Conservation (phyloP, 2,797 vertebrate species). For the Nyctibius grandis region DNA sequence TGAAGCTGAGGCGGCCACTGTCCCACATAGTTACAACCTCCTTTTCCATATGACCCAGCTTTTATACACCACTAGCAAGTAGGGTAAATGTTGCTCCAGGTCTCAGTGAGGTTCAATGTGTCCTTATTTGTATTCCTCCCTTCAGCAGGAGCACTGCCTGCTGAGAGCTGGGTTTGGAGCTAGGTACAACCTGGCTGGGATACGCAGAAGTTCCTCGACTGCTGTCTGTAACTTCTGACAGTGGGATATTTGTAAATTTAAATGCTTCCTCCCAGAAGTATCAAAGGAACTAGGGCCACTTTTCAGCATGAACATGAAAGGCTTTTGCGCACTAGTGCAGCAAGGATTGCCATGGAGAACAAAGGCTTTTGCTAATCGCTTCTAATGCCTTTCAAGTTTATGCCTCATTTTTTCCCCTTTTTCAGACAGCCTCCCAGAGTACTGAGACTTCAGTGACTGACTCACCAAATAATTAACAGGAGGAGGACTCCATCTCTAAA, state of each 20-base stretch:
- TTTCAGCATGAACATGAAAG: constrained; percentile 57
- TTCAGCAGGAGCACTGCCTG: neutral
- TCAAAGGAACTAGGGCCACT: constrained; percentile 54
- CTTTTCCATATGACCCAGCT: neutral
- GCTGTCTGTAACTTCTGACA: constrained; percentile 38
- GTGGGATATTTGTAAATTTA: constrained; percentile 37
- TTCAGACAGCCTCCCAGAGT: constrained; percentile 46
- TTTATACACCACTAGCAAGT: neutral
- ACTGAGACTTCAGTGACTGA: constrained; percentile 42
- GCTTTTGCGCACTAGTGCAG: neutral
- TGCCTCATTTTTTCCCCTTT: constrained; percentile 50
- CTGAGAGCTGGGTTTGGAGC: neutral
- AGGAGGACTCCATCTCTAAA: constrained; percentile 55
- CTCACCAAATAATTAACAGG: constrained; percentile 62
- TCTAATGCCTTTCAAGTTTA: constrained; percentile 65
- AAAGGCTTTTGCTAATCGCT: constrained; percentile 58
- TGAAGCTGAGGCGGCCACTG: neutral
- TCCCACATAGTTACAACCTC: neutral
- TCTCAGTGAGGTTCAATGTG: neutral
- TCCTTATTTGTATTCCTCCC: neutral
- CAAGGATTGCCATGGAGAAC: constrained; percentile 50
- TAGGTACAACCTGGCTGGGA: neutral
- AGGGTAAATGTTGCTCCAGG: neutral
- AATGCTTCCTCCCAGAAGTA: constrained; percentile 35
- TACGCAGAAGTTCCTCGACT: constrained; percentile 1